Base-by-base conservation (phyloP, 2,797 vertebrate species). In the Platyrinchus mystaceus region DNA sequence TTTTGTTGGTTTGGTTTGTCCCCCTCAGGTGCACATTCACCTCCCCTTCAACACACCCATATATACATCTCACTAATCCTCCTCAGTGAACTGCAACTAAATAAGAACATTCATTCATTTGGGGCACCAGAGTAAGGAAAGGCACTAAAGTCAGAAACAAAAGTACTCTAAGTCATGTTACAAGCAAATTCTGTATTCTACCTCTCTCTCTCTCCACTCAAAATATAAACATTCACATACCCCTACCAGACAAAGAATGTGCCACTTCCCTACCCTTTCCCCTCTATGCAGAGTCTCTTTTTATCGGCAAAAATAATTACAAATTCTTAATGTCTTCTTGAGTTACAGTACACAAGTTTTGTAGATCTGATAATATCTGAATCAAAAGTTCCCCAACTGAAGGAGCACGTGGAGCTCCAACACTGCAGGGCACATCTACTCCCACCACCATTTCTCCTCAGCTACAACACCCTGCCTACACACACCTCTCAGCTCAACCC, bases 171-270 rank as follows among this genome's bases (percentile, higher is more conserved):
- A 66, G 12, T 30, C 20, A 4, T 9, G 8, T 70, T 74, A 55
- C 11, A 71, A 76, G 76, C 14, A 41, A 60, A 24, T 73, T 67
- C 36, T 82, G 16, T 58, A 23, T 70, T 90, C 76, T 43, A 46
- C 11, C 26, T 30, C 5, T 79, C 26, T 44, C 7, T 74, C 76
- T 67, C 44, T 63, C 39, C 24, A 69, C 18, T 11, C 37, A 23
- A 18, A 8, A 71, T 6, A 41, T 0, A 75, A 63, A 60, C 10
- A 82, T 14, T 24, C 2, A 0, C 50, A 69, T 20, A 53, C 2
- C 7, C 21, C 50, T 26, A 50, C 44, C 36, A 68, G 43, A 5
- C 15, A 71, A 85, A 63, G n/a, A 78, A 59, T 3, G 12, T 26
- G 16, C 26, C 14, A 9, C 6, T 56, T 68, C 70, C 62, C 53